Percentiles rank a stretch among this genome's conserved stretches.
phyloP scores from a whole-genome alignment of 1,140 invertebrate genomes.

The Mycetomoellerius zeteki region DNA sequence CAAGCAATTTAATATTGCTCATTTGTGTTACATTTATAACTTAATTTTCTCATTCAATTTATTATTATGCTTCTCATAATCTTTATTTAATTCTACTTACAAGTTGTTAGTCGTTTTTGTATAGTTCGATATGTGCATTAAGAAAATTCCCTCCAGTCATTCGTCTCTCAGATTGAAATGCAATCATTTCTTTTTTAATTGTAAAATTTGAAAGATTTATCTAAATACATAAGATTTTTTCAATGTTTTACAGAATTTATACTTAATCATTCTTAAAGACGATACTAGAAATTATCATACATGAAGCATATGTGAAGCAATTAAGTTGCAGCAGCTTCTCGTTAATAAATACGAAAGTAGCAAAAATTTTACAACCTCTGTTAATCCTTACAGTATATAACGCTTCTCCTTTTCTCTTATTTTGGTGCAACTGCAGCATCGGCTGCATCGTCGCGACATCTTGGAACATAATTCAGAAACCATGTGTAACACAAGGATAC shows the following conservation, averaged over 20 bases:
- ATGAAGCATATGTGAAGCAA: neutral
- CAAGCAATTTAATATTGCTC: too few species aligned
- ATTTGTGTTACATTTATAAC: neutral
- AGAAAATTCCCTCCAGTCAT: neutral
- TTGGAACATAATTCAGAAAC: slow-evolving; percentile 25
- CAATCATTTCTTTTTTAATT: neutral
- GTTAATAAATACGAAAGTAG: neutral
- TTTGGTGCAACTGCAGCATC: neutral
- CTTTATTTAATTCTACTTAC: slow-evolving; percentile 2
- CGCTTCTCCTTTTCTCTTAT: slow-evolving; percentile 2
- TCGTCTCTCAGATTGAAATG: neutral
- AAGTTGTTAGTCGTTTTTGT: neutral
- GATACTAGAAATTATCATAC: neutral
- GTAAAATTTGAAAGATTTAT: too few species aligned
- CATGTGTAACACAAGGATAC: slow-evolving; percentile 1
- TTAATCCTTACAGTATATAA: neutral
- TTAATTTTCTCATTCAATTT: neutral
- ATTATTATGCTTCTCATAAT: neutral
- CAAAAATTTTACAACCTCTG: slow-evolving; percentile 7
- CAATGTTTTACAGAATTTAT: neutral
- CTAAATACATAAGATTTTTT: neutral
- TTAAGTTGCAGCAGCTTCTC: neutral
- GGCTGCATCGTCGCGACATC: slow-evolving; percentile 57
- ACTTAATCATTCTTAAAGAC: neutral
- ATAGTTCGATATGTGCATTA: neutral